Evolutionary conservation across 2,113 vertebrate species (phyloP).

Genomic region (Chaetodon auriga): DNA sequence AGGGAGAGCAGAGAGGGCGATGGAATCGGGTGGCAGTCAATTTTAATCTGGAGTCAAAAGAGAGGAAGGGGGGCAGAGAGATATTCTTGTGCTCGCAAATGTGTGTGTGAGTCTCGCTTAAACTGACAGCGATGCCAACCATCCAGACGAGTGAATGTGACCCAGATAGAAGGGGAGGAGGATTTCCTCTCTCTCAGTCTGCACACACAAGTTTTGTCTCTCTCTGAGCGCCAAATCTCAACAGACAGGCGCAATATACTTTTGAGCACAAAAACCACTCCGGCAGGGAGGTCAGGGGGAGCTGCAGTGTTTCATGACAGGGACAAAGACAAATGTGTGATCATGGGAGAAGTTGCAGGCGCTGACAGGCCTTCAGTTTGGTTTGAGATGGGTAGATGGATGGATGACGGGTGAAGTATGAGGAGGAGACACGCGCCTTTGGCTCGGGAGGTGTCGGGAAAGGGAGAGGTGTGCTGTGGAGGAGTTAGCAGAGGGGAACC

Average conservation of each 20-base stretch:
- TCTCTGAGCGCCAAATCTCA: slow-evolving; percentile 31
- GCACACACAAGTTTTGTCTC: slow-evolving; percentile 16
- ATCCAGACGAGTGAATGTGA: slow-evolving; percentile 72
- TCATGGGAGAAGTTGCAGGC: slow-evolving; percentile 53
- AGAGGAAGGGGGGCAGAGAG: slow-evolving; percentile 31
- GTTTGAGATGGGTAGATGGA: slow-evolving; percentile 47
- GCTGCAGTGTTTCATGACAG: slow-evolving; percentile 18
- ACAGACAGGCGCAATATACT: slow-evolving; percentile 41
- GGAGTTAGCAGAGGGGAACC: background rate
- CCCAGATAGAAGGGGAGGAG: slow-evolving; percentile 65
- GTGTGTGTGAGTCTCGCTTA: slow-evolving; percentile 54
- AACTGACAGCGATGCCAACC: slow-evolving; percentile 68
- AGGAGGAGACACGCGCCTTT: slow-evolving; percentile 26
- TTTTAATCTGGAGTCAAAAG: slow-evolving; percentile 75
- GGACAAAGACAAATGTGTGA: slow-evolving; percentile 58
- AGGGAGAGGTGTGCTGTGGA: background rate
- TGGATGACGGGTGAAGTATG: slow-evolving; percentile 32
- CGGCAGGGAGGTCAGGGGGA: slow-evolving; percentile 24
- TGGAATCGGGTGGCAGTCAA: slow-evolving; percentile 69
- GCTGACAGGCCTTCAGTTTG: slow-evolving; percentile 68
- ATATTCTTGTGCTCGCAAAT: slow-evolving; percentile 36
- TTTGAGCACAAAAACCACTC: slow-evolving; percentile 20
- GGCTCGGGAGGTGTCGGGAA: slow-evolving; percentile 39
- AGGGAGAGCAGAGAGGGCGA: slow-evolving; percentile 49
- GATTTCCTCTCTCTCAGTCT: slow-evolving; percentile 1